phyloP scores from a whole-genome alignment of 2,797 vertebrate genomes.

The Onychomys leucogaster region DNA sequence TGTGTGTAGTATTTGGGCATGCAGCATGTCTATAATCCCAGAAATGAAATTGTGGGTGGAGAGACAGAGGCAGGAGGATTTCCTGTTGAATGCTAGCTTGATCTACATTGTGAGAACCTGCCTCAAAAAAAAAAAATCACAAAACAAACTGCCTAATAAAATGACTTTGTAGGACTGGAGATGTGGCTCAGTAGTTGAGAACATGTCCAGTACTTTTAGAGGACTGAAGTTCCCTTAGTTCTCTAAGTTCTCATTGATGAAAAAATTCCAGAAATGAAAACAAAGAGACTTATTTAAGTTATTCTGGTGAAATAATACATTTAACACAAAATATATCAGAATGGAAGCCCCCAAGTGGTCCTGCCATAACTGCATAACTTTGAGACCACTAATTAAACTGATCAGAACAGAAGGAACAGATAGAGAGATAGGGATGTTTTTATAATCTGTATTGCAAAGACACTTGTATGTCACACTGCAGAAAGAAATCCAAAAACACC shows the following conservation, averaged over 20 bases:
- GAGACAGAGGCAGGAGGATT: neutral
- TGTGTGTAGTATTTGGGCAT: neutral
- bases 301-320: neutral
- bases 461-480: neutral
- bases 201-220: neutral
- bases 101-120: neutral
- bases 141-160: neutral
- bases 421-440: neutral
- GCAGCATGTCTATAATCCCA: neutral
- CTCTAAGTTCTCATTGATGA: neutral
- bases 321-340: neutral
- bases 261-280: neutral
- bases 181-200: neutral
- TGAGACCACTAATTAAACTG: neutral
- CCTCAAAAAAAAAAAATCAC: neutral
- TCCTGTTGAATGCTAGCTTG: neutral
- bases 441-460: neutral
- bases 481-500: neutral
- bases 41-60: neutral
- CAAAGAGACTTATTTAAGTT: neutral
- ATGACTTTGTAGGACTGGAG: neutral
- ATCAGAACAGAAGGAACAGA: neutral
- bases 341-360: neutral
- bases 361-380: neutral
- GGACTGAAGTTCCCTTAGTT: neutral